Evolutionary conservation across 2,797 vertebrate genomes (phyloP).

Genomic region (Remorina albescens): DNA sequence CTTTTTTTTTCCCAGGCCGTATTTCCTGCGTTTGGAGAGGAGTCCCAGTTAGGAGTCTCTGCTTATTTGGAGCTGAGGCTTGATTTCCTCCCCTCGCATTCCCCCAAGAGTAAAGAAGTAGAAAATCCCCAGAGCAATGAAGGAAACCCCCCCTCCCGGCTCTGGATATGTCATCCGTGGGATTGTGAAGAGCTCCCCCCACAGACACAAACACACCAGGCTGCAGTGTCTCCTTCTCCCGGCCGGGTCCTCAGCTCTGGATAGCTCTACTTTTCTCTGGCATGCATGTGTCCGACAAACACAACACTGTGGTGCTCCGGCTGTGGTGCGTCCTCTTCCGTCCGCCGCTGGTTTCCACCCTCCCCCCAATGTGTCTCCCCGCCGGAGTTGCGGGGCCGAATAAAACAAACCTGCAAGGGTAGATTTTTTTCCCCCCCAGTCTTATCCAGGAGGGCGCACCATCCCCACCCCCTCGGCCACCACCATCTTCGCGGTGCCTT

Average conservation of each 20-base stretch:
- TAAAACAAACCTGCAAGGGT: slow-evolving; percentile 6
- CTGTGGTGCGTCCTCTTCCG: slow-evolving; percentile 79
- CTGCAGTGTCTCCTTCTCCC: slow-evolving; percentile 47
- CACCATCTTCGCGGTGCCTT: slow-evolving; percentile 77
- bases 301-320: slow-evolving; percentile 67
- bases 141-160: slow-evolving; percentile 40
- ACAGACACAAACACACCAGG: no score
- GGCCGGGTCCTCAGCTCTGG: slow-evolving; percentile 53
- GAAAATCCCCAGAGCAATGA: slow-evolving; percentile 56
- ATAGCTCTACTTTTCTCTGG: slow-evolving; percentile 66
- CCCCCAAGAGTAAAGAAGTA: slow-evolving; percentile 56
- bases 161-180: slow-evolving; percentile 41
- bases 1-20: slow-evolving; percentile 76
- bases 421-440: slow-evolving; percentile 36
- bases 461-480: slow-evolving; percentile 50
- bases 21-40: slow-evolving; percentile 80
- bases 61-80: slow-evolving; percentile 73
- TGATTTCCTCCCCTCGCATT: slow-evolving; percentile 75
- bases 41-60: slow-evolving; percentile 71
- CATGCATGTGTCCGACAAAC: slow-evolving; percentile 74
- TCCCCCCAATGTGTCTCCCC: slow-evolving; percentile 35
- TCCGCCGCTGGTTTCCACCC: slow-evolving; percentile 74
- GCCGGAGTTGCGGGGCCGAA: slow-evolving; percentile 42
- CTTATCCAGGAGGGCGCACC: slow-evolving; percentile 52
- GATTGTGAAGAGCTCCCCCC: slow-evolving; percentile 34